Evolutionary conservation across 2,888 invertebrate genomes (phyloP).

Genomic region (Aspidiotus destructor): DNA sequence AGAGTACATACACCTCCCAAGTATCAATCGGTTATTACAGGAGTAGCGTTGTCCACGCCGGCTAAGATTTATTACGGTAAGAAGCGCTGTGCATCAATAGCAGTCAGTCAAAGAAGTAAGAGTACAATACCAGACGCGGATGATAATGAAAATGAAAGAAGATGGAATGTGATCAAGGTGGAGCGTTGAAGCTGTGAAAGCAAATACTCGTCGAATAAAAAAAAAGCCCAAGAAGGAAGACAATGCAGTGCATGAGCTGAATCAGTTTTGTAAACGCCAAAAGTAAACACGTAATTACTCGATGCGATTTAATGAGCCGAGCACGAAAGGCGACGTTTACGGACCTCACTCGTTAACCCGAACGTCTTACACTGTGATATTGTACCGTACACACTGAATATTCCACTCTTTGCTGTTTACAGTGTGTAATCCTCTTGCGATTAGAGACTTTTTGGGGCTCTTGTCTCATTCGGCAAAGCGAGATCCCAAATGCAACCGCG

Average conservation of each 20-base stretch:
- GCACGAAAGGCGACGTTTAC: constrained; percentile 2
- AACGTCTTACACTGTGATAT: no score
- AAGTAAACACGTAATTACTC: constrained; percentile 26
- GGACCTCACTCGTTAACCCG: background rate
- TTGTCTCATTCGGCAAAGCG: no score
- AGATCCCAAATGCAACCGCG: no score
- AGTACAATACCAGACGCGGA: background rate
- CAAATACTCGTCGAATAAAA: background rate
- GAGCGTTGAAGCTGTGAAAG: background rate
- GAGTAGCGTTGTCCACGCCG: background rate
- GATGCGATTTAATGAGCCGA: constrained; percentile 23
- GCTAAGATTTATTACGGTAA: no score
- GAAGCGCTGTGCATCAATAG: no score
- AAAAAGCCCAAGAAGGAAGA: constrained; percentile 8
- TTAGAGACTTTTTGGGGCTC: no score
- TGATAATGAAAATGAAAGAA: constrained; percentile 1
- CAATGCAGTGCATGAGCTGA: background rate
- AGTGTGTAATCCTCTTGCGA: no score
- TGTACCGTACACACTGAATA: no score
- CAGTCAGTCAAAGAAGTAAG: no score
- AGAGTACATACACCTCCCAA: constrained; percentile 9
- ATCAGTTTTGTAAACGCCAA: constrained; percentile 7
- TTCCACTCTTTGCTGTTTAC: no score
- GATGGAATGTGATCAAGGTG: constrained; percentile 16
- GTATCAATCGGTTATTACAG: background rate